phyloP scores from a whole-genome alignment of 2,797 vertebrate species.

The Lepilemur ruficaudatus region DNA sequence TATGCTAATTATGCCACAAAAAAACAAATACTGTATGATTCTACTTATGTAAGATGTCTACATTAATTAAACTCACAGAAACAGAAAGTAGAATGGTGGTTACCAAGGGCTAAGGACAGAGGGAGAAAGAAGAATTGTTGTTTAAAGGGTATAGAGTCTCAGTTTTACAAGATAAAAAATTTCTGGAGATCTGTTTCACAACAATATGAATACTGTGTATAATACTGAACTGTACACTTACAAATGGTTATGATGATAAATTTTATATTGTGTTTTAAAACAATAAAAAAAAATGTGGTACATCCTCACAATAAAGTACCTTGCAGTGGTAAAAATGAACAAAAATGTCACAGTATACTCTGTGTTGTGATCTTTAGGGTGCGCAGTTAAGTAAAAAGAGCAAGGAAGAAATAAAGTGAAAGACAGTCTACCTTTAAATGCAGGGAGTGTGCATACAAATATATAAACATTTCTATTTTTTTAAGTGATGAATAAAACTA shows the following conservation, averaged over 20 bases:
- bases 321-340: not conserved
- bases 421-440: not conserved
- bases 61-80: conserved; percentile 1
- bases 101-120: not conserved
- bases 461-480: not conserved
- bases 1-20: not conserved
- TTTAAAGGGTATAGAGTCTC: conserved; percentile 11
- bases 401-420: not conserved
- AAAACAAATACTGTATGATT: not conserved
- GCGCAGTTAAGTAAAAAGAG: not conserved
- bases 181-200: not conserved
- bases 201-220: conserved; percentile 11
- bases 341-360: not conserved
- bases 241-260: not conserved
- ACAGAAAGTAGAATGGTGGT: not conserved
- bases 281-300: not conserved
- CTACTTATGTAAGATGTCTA: not conserved
- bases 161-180: conserved; percentile 3
- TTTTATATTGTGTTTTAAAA: not conserved
- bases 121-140: not conserved
- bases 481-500: conserved; percentile 7
- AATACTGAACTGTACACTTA: not conserved
- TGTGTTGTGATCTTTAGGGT: not conserved
- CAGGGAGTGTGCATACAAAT: not conserved
- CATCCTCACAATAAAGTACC: not conserved